phyloP scores from a whole-genome alignment of 2,888 invertebrate species.

The Xylota segnis region DNA sequence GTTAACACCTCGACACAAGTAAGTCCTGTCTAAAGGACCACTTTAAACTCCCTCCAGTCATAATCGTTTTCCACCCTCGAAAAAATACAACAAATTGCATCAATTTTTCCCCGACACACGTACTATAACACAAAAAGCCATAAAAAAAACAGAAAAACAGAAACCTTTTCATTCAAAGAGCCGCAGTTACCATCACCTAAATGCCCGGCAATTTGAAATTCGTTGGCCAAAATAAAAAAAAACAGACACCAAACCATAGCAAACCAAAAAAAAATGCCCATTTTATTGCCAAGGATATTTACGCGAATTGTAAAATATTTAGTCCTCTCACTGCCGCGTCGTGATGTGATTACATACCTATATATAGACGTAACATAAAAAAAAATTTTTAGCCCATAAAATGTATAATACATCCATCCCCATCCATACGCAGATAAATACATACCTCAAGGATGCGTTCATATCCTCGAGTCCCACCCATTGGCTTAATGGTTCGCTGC shows the following conservation, averaged over 20 bases:
- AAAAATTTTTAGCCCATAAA: slow-evolving; percentile 52
- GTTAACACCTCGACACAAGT: neutral
- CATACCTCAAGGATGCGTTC: slow-evolving; percentile 50
- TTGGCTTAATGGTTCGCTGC: slow-evolving; percentile 46
- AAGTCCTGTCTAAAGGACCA: neutral
- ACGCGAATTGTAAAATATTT: slow-evolving; percentile 66
- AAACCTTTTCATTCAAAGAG: slow-evolving; percentile 50
- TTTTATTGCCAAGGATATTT: slow-evolving; percentile 64
- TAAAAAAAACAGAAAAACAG: slow-evolving; percentile 35
- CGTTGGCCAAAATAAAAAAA: neutral
- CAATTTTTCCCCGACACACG: slow-evolving; percentile 36
- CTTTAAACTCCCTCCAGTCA: slow-evolving; percentile 9
- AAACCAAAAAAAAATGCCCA: slow-evolving; percentile 14
- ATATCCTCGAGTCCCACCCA: slow-evolving; percentile 35
- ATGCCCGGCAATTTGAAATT: slow-evolving; percentile 53
- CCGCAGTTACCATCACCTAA: slow-evolving; percentile 43
- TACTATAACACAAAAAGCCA: slow-evolving; percentile 42
- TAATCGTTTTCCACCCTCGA: neutral
- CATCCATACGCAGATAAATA: slow-evolving; percentile 30
- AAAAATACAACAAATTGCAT: slow-evolving; percentile 28
- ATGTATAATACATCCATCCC: slow-evolving; percentile 21
- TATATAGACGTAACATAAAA: slow-evolving; percentile 47
- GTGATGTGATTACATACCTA: slow-evolving; percentile 59
- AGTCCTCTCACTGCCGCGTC: slow-evolving; percentile 14
- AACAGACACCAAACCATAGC: too few relatives aligned